Evolutionary conservation across 2,113 vertebrate genomes (phyloP).

Genomic region (Triplophysa rosa): DNA sequence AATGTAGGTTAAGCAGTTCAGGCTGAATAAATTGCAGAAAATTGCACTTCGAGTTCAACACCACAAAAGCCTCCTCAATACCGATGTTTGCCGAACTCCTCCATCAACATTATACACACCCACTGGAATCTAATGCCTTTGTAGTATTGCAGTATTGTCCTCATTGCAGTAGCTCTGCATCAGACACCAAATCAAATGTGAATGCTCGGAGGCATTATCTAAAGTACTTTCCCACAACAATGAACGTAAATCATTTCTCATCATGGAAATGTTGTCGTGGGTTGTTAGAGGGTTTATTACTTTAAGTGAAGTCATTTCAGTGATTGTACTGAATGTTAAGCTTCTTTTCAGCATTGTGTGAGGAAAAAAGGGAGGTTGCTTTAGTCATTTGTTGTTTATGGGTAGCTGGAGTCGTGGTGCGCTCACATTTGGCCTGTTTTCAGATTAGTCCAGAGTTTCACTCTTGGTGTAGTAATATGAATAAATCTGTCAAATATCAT

Average conservation of each 20-base stretch:
- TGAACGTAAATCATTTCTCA: constrained; percentile 13
- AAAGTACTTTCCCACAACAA: constrained; percentile 32
- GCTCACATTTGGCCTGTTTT: constrained; percentile 19
- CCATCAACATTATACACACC: constrained; percentile 21
- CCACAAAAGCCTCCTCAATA: not conserved
- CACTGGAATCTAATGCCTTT: constrained; percentile 12
- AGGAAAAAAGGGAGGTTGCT: not conserved
- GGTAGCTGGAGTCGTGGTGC: not conserved
- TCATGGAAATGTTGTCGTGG: constrained; percentile 27
- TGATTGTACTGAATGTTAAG: constrained; percentile 43
- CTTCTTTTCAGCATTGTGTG: constrained; percentile 18
- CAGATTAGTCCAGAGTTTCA: not conserved
- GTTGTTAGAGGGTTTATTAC: constrained; percentile 17
- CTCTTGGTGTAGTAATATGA: constrained; percentile 1
- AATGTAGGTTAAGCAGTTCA: too few species aligned
- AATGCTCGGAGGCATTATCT: constrained; percentile 10
- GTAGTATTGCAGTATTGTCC: constrained; percentile 1
- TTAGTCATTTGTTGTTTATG: not conserved
- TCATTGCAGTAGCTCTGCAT: not conserved
- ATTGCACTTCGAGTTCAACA: not conserved
- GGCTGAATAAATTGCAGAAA: not conserved
- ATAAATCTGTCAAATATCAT: constrained; percentile 31
- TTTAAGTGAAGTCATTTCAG: constrained; percentile 49
- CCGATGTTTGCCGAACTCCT: not conserved
- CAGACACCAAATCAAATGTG: constrained; percentile 17